Conservation (phyloP, 2,888 invertebrate species). For the Deilephila elpenor region DNA sequence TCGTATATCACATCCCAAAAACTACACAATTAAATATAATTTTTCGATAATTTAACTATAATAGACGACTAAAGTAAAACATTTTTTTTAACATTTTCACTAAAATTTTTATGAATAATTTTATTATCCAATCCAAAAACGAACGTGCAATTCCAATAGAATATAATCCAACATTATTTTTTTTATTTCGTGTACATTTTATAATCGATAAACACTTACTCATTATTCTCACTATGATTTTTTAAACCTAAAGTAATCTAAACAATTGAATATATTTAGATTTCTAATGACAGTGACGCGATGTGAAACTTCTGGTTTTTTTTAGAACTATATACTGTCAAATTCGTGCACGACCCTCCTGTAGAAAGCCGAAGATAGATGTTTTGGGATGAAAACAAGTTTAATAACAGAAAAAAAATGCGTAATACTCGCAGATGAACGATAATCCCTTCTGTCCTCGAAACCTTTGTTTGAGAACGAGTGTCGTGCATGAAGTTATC, state of each 20-base stretch:
- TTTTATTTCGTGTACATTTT: conserved; percentile 27
- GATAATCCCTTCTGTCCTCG: too few species aligned
- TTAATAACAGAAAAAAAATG: too few species aligned
- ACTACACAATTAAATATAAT: conserved; percentile 50
- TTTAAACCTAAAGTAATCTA: conserved; percentile 33
- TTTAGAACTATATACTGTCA: neutral
- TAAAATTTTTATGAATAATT: conserved; percentile 54
- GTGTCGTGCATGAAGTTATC: too few species aligned
- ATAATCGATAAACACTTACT: conserved; percentile 45
- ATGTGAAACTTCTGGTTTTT: neutral
- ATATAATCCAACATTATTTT: conserved; percentile 32
- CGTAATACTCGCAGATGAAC: too few species aligned
- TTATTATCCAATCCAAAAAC: conserved; percentile 50
- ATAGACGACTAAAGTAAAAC: conserved; percentile 25
- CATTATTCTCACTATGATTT: conserved; percentile 58
- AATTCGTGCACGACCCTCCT: too few species aligned
- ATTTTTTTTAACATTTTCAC: conserved; percentile 42
- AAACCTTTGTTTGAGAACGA: too few species aligned
- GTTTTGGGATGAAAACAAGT: too few species aligned
- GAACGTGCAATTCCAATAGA: conserved; percentile 28
- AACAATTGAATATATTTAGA: conserved; percentile 26
- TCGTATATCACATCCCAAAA: conserved; percentile 59
- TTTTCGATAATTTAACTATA: conserved; percentile 52
- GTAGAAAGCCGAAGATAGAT: too few species aligned
- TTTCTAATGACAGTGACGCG: conserved; percentile 9